phyloP scores from a whole-genome alignment of 2,113 vertebrate species.

The Falcunculus frontatus region DNA sequence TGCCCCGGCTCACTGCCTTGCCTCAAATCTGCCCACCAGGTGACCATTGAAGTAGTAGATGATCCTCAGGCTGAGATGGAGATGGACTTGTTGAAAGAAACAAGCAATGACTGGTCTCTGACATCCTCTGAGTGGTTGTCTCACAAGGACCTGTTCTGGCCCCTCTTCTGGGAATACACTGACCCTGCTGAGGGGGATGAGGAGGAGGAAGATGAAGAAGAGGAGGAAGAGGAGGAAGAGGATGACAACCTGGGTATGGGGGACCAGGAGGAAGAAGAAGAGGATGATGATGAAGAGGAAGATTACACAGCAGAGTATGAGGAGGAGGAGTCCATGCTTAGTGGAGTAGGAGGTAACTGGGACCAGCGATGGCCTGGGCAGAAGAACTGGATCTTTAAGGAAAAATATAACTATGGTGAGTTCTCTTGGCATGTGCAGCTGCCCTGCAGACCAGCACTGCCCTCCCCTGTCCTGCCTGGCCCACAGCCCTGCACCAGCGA shows the following conservation, averaged over 20 bases:
- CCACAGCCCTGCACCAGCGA: background rate
- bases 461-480: background rate
- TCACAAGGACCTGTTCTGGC: slow-evolving; percentile 87
- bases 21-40: slow-evolving; percentile 64
- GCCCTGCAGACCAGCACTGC: background rate
- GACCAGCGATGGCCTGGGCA: slow-evolving; percentile 73
- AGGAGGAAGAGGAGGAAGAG: slow-evolving; percentile 39
- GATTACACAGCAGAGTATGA: slow-evolving; percentile 83
- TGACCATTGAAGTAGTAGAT: slow-evolving; percentile 87
- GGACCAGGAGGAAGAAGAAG: slow-evolving; percentile 49
- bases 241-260: slow-evolving; percentile 18
- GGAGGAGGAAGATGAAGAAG: slow-evolving; percentile 26
- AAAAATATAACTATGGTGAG: slow-evolving; percentile 79
- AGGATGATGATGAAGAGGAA: slow-evolving; percentile 60
- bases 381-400: slow-evolving; percentile 78
- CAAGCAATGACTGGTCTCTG: slow-evolving; percentile 80
- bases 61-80: slow-evolving; percentile 85
- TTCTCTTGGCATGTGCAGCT: background rate
- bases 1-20: background rate
- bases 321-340: slow-evolving; percentile 79
- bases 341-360: slow-evolving; percentile 79
- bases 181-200: slow-evolving; percentile 73
- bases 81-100: slow-evolving; percentile 83
- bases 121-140: slow-evolving; percentile 77
- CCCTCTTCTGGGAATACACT: slow-evolving; percentile 86